A percentile compares a stretch with the other conserved stretches of the same genome.
phyloP scores from a whole-genome alignment of 2,797 vertebrate species.

The Helostoma temminkii region DNA sequence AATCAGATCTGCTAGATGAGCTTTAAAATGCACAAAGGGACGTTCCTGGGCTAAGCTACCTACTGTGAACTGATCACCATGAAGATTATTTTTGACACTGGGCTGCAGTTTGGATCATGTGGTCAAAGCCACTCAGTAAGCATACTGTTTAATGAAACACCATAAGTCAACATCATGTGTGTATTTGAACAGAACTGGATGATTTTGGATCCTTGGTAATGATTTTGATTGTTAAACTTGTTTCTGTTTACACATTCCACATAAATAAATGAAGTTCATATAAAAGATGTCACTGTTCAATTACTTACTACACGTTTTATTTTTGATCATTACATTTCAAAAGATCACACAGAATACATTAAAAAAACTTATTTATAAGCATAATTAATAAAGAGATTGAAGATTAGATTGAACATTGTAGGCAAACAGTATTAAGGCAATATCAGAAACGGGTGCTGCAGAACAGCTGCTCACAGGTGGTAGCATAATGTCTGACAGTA shows the following conservation, averaged over 20 bases:
- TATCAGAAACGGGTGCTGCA: slow-evolving; percentile 14
- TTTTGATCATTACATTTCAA: slow-evolving; percentile 12
- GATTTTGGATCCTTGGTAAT: not conserved
- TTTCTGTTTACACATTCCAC: not conserved
- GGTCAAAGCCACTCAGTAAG: not conserved
- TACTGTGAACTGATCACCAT: slow-evolving; percentile 25
- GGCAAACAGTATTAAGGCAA: slow-evolving; percentile 30
- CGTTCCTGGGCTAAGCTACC: slow-evolving; percentile 42
- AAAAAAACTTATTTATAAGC: not conserved
- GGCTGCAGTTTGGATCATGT: not conserved
- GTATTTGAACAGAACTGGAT: not conserved
- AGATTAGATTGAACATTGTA: not conserved
- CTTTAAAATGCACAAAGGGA: slow-evolving; percentile 54
- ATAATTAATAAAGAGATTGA: slow-evolving; percentile 5
- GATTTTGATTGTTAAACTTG: not conserved
- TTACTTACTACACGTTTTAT: slow-evolving; percentile 28
- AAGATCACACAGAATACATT: slow-evolving; percentile 12
- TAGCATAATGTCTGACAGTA: not conserved
- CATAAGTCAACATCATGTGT: not conserved
- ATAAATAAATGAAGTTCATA: not conserved
- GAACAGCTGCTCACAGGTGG: slow-evolving; percentile 4
- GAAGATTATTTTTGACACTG: not conserved
- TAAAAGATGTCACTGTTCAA: slow-evolving; percentile 1
- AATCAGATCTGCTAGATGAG: slow-evolving; percentile 39
- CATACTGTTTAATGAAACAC: not conserved